Conservation (phyloP, 2,113 vertebrate species). For the Psammodynastes pulverulentus region DNA sequence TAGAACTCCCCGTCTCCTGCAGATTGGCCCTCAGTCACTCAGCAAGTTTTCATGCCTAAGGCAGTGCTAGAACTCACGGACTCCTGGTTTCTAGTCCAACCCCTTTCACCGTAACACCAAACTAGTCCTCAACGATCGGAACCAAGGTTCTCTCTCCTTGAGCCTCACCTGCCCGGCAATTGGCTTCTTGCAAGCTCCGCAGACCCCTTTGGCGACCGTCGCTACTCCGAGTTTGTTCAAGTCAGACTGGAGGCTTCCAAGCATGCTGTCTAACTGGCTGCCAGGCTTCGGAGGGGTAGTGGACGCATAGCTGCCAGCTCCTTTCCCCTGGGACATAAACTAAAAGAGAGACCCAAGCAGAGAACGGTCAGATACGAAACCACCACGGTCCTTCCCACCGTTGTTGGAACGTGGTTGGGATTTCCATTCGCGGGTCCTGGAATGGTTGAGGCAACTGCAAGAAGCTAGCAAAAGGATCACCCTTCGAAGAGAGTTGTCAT, state of each 20-base stretch:
- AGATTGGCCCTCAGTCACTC: background rate
- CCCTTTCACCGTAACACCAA: background rate
- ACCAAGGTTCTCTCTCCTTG: conserved; percentile 13
- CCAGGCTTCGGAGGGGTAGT: conserved; percentile 82
- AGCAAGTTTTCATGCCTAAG: background rate
- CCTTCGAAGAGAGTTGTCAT: no score
- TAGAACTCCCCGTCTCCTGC: background rate
- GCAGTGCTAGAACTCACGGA: background rate
- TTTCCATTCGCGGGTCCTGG: background rate
- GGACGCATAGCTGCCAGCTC: conserved; percentile 72
- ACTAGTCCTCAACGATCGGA: background rate
- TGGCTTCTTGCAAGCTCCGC: conserved; percentile 96
- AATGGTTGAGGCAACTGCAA: background rate
- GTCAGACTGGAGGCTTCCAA: conserved; percentile 95
- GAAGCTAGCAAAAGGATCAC: background rate
- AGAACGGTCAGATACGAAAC: background rate
- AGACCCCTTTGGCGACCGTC: conserved; percentile 95
- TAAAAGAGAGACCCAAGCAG: conserved; percentile 52
- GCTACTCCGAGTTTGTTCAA: conserved; percentile 95
- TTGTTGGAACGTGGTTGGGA: background rate
- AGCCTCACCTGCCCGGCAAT: conserved; percentile 93
- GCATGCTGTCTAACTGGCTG: conserved; percentile 97
- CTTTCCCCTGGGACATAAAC: conserved; percentile 94
- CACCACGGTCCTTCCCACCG: background rate
- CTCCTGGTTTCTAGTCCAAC: background rate